These are phyloP conservation scores for Agrochola macilenta DNA, from an alignment of 2,888 invertebrate genomes.

Conservation along the genomic window DNA sequence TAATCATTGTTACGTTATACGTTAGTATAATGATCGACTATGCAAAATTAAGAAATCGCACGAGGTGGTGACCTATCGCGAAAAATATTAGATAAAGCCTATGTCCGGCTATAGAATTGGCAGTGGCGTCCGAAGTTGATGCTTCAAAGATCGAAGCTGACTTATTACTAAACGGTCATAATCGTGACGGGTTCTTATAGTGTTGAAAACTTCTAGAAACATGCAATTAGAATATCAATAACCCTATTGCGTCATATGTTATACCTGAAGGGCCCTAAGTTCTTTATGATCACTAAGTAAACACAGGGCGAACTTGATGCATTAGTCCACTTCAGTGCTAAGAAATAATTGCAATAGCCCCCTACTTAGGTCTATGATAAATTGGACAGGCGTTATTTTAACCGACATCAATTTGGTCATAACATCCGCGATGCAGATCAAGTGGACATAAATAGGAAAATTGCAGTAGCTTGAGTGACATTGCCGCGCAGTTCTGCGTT, in stretches of 20 bases:
- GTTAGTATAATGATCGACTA: not conserved
- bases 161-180: not conserved
- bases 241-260: no score
- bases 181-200: not conserved
- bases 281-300: constrained; percentile 14
- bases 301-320: constrained; percentile 5
- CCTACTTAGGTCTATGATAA: constrained; percentile 20
- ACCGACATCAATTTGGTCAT: constrained; percentile 31
- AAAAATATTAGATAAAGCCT: not conserved
- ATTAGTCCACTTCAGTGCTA: not conserved
- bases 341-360: not conserved
- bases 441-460: constrained; percentile 33
- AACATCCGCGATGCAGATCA: constrained; percentile 20
- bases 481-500: constrained; percentile 25
- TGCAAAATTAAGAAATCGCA: not conserved
- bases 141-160: not conserved
- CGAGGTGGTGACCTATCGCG: not conserved
- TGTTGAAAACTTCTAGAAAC: not conserved
- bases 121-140: not conserved
- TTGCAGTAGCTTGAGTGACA: constrained; percentile 24
- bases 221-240: constrained; percentile 4
- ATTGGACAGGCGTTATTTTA: constrained; percentile 2
- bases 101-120: not conserved
- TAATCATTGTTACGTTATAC: not conserved
- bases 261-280: not conserved